Evolutionary conservation across 2,113 vertebrate species (phyloP), one percentile per base, ranked within the genome.

Genomic region (Ammospiza nelsoni): DNA sequence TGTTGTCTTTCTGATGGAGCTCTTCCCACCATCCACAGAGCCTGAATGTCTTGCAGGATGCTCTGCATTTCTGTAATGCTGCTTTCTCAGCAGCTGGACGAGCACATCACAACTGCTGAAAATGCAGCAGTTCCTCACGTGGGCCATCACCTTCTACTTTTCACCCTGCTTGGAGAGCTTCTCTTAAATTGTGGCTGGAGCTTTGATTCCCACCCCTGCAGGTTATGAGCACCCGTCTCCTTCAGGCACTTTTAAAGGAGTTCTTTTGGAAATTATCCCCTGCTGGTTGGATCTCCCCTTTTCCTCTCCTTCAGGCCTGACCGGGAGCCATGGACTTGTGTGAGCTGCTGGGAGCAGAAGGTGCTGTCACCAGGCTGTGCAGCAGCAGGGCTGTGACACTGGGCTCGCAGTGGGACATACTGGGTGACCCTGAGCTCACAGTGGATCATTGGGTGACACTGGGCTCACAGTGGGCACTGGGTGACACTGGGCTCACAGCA

Each of bases 201-300:
- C 27, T 63, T 69, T 87, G 39, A 27, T 54, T 83, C 31, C 28
- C 31, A 46, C 15, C 0, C 0, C 33, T 54, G 72, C n/a, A 78
- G 37, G 31, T 41, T 5, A 0, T 39, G 51, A 58, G 13, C n/a
- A 29, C 33, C 44, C 71, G 5, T 25, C 35, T 72, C 14, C 28
- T 25, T 17, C 9, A 51, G 63, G 17, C 3, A 4, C 19, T 77
- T 84, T 5, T 9, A 43, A 58, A 46, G 0, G 0, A 46, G 13
- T 51, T 61, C 22, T 5, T 29, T 48, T 59, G 25, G 57, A 12
- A 0, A 0, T 37, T 55, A 24, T 46, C n/a, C 28, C 16, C 1
- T 17, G 21, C 41, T n/a, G 51, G 35, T 80, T 74, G 0, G 0
- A 69, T 37, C 46, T 90, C 39, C 10, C 22, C 17, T 82, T 20